Percentiles rank a stretch among this genome's conserved stretches.
Conservation (phyloP, 2,888 invertebrate species). For the Quadroppia sp. region DNA sequence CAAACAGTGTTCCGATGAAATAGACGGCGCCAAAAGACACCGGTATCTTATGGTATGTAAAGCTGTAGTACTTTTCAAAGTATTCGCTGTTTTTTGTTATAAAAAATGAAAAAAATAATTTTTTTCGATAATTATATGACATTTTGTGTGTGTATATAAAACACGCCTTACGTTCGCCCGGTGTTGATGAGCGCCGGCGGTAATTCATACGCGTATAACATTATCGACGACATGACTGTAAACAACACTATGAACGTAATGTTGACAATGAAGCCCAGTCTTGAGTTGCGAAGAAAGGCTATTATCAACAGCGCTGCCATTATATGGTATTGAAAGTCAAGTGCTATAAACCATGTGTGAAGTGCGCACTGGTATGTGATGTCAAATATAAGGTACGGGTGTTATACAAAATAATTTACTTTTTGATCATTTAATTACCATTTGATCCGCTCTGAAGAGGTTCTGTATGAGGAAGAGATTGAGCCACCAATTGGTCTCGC, state of each 20-base stretch:
- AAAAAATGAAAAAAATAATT: no score
- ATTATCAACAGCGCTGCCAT: conserved; percentile 13
- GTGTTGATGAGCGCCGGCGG: not conserved
- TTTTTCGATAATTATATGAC: not conserved
- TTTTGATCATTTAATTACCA: conserved; percentile 25
- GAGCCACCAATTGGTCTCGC: conserved; percentile 42
- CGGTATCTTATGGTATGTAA: not conserved
- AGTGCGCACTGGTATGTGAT: conserved; percentile 40
- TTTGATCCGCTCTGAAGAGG: conserved; percentile 34
- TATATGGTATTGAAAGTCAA: conserved; percentile 36
- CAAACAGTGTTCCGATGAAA: conserved; percentile 13
- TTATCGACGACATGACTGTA: not conserved
- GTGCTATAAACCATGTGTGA: conserved; percentile 40
- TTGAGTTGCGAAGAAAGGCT: not conserved
- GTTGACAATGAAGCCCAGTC: not conserved
- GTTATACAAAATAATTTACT: not conserved
- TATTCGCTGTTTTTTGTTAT: not conserved
- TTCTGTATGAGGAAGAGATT: conserved; percentile 39
- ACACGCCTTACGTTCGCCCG: not conserved
- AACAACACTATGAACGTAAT: not conserved
- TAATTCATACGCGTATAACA: not conserved
- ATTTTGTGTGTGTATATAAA: not conserved
- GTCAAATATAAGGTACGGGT: no score
- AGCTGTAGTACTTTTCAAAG: not conserved
- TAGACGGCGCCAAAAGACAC: conserved; percentile 10